A percentile compares a stretch with the other conserved stretches of the same genome.
These are phyloP conservation scores for Muscicapa adusta DNA, from an alignment of 2,113 vertebrate species.

Conservation along the genomic window DNA sequence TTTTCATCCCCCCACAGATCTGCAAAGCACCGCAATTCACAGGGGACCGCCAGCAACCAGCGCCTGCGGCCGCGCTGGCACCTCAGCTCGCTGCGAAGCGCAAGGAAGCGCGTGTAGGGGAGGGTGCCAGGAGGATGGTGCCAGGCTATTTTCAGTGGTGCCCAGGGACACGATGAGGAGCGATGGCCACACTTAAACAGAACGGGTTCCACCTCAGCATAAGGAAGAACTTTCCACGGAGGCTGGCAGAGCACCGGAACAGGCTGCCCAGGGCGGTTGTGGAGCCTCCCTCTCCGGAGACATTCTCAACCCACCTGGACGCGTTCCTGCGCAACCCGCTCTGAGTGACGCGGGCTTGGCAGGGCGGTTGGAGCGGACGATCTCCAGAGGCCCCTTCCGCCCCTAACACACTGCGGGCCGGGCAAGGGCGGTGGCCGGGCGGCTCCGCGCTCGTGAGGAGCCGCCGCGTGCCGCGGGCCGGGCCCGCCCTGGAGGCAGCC, in stretches of 20 bases:
- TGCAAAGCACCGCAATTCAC: fast-evolving
- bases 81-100: not conserved
- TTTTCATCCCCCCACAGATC: fast-evolving
- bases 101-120: fast-evolving
- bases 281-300: not conserved
- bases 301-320: not conserved
- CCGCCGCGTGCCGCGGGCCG: not conserved
- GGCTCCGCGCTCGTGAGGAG: not conserved
- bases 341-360: not conserved
- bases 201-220: not conserved
- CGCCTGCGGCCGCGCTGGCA: not conserved
- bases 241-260: not conserved
- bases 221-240: not conserved
- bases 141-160: not conserved
- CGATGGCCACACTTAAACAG: not conserved
- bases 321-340: not conserved
- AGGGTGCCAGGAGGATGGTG: not conserved
- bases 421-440: not conserved
- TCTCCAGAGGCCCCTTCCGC: not conserved
- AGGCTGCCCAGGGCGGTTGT: not conserved
- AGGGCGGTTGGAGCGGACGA: too few species aligned
- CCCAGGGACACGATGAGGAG: not conserved
- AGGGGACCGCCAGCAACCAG: fast-evolving
- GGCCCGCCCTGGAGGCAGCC: too few species aligned
- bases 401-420: not conserved